Base-by-base conservation (phyloP, 2,797 vertebrate species). In the Phataginus tricuspis region DNA sequence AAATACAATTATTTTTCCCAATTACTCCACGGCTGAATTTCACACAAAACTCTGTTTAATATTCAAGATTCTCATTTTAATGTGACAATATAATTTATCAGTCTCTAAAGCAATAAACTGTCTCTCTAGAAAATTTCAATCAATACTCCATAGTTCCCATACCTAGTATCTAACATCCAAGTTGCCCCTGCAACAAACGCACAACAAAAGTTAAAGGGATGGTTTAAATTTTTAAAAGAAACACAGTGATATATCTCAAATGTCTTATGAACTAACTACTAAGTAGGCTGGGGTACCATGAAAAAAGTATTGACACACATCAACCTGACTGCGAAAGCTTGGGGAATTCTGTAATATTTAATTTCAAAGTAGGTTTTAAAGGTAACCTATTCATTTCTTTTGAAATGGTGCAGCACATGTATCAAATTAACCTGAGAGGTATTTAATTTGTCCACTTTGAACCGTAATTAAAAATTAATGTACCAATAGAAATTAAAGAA, bases 41-140 rank as follows among this genome's bases (percentile, higher is more conserved):
- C 49, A 85, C 37, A 86, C 29, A 80, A 93, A 90, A 93, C n/a
- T 59, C 90, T 86, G 37, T 6, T 93, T 68, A 74, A 86, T 66
- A 86, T 5, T 14, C 25, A 86, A 80, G 18, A 82, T 61, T 68
- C 61, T 68, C 55, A 75, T 39, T 80, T 42, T 80, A 80, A 91
- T 34, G 15, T 86, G 34, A 84, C 18, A 90, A 74, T 45, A 42
- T 49, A 85, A 85, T 93, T 59, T 72, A 66, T 55, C 15, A 82
- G 29, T 72, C 14, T 42, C 15, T 25, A 93, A 90, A 80, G 29
- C 21, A 91, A 87, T 57, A 83, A 86, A 75, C 27, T 69, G 18
- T 63, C n/a, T 83, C 93, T 80, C 82, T 53, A 83, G 63, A 64
- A 93, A 19, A 82, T 91, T 72, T 75, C 75, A 86, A 59, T 74